Evolutionary conservation across 2,113 vertebrate species (phyloP), one percentile per base, ranked within the genome.

Genomic region (Vulpes lagopus): DNA sequence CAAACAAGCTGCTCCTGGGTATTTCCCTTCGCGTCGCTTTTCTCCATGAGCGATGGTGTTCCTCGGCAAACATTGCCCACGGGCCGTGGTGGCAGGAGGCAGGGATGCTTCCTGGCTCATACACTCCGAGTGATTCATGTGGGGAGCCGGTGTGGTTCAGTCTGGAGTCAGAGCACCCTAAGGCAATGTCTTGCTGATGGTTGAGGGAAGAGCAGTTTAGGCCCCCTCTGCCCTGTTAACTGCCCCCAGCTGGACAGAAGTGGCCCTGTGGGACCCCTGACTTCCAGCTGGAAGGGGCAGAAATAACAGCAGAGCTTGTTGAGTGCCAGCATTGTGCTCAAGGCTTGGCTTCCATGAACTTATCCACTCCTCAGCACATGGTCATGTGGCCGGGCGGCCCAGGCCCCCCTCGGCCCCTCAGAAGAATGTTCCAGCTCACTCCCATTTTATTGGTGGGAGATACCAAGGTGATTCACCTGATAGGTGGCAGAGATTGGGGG

Each of bases 171-270:
- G 57, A 43, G 62, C 53, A 27, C 64, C 80, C 80, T 53, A 19
- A 88, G 65, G 91, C 89, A 38, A 59, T 43, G 23, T 83, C 92
- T 65, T 85, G 35, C 60, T 95, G 91, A 88, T 55, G 35, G 97
- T 88, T 82, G 96, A 95, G 78, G 73, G 65, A 82, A 91, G 71
- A 64, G 51, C 11, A 4, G 3, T 55, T 76, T 95, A 89, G 86
- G 60, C 59, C 20, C 62, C 30, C 30, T 91, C 55, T 93, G 91
- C 57, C 51, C 57, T 32, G 43, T 74, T 62, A 60, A 73, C 65
- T 53, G 9, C 67, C 74, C 2, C 11, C 27, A 69, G 73, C 11
- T 94, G 74, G 74, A 64, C 1, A 0, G 38, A 79, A 65, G 87
- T 32, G 17, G 62, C 38, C 35, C 59, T 76, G 25, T 60, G 14